Percentiles rank a stretch among this genome's conserved stretches.
These are phyloP conservation scores for Zonitis immaculata DNA, from an alignment of 2,888 invertebrate species.

Conservation along the genomic window DNA sequence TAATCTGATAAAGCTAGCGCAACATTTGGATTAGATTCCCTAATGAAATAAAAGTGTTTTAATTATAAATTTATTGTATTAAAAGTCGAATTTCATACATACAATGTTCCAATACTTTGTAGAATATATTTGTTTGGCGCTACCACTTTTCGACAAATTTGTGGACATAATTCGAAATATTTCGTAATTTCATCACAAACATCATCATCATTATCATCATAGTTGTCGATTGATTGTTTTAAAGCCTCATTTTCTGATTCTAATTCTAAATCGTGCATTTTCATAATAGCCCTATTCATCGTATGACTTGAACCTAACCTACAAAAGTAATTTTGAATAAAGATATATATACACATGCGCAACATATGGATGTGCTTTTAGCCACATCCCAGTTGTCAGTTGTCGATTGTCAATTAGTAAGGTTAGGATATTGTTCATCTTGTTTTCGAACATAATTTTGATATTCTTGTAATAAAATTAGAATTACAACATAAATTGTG, in stretches of 20 bases:
- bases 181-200: constrained; percentile 30
- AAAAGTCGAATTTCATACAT: constrained; percentile 19
- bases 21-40: constrained; percentile 47
- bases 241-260: neutral
- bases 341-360: no score
- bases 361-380: neutral
- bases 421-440: no score
- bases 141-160: constrained; percentile 52
- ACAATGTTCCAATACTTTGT: constrained; percentile 57
- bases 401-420: neutral
- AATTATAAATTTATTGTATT: constrained; percentile 3
- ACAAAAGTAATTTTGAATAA: no score
- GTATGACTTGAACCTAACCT: neutral
- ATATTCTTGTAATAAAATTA: neutral
- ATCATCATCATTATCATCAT: constrained; percentile 38
- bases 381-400: neutral
- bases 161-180: constrained; percentile 36
- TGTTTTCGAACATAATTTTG: neutral
- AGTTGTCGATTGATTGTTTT: constrained; percentile 31
- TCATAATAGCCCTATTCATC: neutral
- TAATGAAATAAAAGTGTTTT: constrained; percentile 32
- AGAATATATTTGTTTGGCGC: constrained; percentile 58
- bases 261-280: constrained; percentile 14
- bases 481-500: no score
- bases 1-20: constrained; percentile 52